Percentiles rank a stretch among this genome's conserved stretches.
Evolutionary conservation across 23 tunicate genomes (phyloP).

Genomic region (Styela clava): DNA sequence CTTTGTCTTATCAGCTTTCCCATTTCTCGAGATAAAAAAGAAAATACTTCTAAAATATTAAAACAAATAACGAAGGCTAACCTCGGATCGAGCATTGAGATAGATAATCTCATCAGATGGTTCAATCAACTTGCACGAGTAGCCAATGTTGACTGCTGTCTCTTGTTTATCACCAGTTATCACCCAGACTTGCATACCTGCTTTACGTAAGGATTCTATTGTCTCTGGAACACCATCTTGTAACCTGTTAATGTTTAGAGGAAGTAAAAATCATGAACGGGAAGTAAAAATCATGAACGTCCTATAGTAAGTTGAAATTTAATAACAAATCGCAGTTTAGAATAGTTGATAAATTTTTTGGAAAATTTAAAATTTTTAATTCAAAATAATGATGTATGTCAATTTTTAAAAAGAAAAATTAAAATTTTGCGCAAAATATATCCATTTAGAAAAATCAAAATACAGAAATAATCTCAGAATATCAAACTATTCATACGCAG

Average conservation of each 20-base stretch:
- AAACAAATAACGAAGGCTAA: constrained; percentile 2
- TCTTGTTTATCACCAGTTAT: constrained; percentile 98
- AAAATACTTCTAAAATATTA: no score
- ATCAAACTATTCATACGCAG: no score
- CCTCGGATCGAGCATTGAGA: constrained; percentile 73
- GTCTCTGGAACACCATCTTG: constrained; percentile 99
- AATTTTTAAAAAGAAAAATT: no score
- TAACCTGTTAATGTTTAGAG: constrained; percentile 27
- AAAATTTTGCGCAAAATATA: no score
- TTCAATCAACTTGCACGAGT: constrained; percentile 78
- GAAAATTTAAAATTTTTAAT: no score
- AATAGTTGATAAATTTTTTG: no score
- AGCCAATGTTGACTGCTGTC: constrained; percentile 97
- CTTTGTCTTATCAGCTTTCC: no score
- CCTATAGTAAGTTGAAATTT: background rate
- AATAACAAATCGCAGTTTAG: background rate
- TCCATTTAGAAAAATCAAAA: no score
- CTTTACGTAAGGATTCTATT: constrained; percentile 85
- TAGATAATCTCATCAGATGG: constrained; percentile 77
- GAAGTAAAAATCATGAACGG: background rate
- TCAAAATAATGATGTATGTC: no score
- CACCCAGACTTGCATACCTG: constrained; percentile 98
- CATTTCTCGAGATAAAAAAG: no score
- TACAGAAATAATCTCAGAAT: no score
- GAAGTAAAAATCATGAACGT: background rate